phyloP scores from a whole-genome alignment of 2,113 vertebrate genomes.

The Dissostichus mawsoni region DNA sequence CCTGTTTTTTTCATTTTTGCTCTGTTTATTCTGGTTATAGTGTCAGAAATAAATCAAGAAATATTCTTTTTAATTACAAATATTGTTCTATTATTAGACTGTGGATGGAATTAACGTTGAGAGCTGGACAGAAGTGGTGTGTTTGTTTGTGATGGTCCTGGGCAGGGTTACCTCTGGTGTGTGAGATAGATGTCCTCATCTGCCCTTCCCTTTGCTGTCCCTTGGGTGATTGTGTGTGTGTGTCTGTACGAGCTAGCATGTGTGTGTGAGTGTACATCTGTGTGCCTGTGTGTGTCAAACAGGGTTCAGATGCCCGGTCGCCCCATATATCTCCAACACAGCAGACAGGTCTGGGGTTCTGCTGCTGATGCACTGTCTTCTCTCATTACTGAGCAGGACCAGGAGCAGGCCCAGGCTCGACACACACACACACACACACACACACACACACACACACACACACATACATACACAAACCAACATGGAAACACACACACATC shows the following conservation, averaged over 20 bases:
- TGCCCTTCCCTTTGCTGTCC: slow-evolving; percentile 54
- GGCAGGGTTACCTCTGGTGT: slow-evolving; percentile 43
- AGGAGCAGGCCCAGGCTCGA: slow-evolving; percentile 69
- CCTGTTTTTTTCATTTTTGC: background rate
- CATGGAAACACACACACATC: slow-evolving; percentile 10
- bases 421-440: slow-evolving; percentile 30
- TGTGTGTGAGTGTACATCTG: slow-evolving; percentile 21
- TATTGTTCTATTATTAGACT: background rate
- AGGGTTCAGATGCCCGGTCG: slow-evolving; percentile 69
- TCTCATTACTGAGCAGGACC: slow-evolving; percentile 76
- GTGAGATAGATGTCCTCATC: slow-evolving; percentile 63
- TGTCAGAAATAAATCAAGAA: background rate
- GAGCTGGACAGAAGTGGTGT: slow-evolving; percentile 5
- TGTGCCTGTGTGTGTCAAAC: slow-evolving; percentile 37
- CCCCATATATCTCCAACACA: slow-evolving; percentile 72
- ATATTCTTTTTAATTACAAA: too few species aligned
- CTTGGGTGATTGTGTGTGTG: slow-evolving; percentile 26
- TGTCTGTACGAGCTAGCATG: background rate
- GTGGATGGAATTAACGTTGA: slow-evolving; percentile 17
- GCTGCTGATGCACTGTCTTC: slow-evolving; percentile 75
- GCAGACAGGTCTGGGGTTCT: slow-evolving; percentile 77
- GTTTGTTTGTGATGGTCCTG: slow-evolving; percentile 50
- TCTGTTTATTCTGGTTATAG: background rate
- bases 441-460: slow-evolving; percentile 28
- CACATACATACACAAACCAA: slow-evolving; percentile 17